Conservation (phyloP, 1,140 invertebrate species). For the Drosophila auraria region DNA sequence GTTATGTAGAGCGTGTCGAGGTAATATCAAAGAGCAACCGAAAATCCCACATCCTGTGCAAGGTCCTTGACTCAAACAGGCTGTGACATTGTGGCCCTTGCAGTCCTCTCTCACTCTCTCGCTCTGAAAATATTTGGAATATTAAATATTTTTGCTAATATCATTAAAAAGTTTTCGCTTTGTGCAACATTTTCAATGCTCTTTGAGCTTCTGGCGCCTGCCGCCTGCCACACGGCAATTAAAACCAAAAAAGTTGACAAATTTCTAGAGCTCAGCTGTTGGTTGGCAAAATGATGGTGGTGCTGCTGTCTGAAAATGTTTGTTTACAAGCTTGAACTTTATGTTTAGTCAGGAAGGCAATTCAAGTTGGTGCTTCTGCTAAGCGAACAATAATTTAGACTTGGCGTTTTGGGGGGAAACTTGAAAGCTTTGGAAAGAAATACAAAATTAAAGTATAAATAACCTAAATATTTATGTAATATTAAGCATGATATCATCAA, state of each 20-base stretch:
- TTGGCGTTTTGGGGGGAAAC: no score
- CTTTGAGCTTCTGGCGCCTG: constrained; percentile 35
- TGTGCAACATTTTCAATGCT: constrained; percentile 55
- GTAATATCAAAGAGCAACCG: constrained; percentile 54
- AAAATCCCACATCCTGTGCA: constrained; percentile 60
- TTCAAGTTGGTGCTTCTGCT: not conserved
- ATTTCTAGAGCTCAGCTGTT: constrained; percentile 35
- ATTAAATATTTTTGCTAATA: constrained; percentile 70
- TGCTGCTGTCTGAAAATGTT: not conserved
- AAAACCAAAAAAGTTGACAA: constrained; percentile 65
- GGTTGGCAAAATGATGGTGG: not conserved
- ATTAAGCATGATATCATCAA: no score
- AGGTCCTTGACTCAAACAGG: constrained; percentile 64
- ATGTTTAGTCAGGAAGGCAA: not conserved
- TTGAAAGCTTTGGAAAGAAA: not conserved
- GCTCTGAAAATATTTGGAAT: constrained; percentile 44
- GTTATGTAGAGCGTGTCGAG: constrained; percentile 60
- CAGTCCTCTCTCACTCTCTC: not conserved
- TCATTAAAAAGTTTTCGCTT: constrained; percentile 77
- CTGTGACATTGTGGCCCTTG: constrained; percentile 33
- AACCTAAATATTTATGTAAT: not conserved
- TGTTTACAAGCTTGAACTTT: constrained; percentile 13
- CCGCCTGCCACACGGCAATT: constrained; percentile 58
- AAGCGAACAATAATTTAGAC: not conserved
- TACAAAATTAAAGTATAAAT: not conserved